Evolutionary conservation across 2,113 vertebrate genomes (phyloP).

Genomic region (Odocoileus virginianus): DNA sequence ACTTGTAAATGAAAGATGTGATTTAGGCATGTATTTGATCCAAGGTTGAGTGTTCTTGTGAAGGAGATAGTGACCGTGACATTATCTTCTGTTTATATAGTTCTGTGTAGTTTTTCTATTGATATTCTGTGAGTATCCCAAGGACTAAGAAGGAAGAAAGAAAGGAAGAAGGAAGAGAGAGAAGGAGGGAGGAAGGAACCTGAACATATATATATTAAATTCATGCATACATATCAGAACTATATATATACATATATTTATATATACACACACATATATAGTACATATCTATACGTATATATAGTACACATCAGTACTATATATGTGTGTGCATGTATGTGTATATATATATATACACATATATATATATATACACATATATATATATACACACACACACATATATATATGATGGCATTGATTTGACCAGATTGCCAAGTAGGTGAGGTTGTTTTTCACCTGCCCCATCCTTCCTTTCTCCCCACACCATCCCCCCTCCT

Average conservation of each 20-base stretch:
- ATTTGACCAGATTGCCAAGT: neutral
- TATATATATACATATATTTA: neutral
- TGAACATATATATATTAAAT: neutral
- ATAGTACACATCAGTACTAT: neutral
- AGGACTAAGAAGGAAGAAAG: neutral
- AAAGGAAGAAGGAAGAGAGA: neutral
- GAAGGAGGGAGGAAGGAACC: neutral
- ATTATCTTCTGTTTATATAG: conserved; percentile 33
- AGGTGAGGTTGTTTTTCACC: neutral
- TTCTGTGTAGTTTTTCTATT: conserved; percentile 2
- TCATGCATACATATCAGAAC: neutral
- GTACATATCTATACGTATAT: neutral
- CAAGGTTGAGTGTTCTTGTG: conserved; percentile 37
- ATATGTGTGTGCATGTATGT: neutral
- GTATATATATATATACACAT: fast-evolving
- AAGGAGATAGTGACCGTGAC: conserved; percentile 56
- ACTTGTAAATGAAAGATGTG: conserved; percentile 65
- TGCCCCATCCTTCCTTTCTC: neutral
- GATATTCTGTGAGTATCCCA: neutral
- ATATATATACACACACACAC: too few relatives aligned
- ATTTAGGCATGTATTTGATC: conserved; percentile 58
- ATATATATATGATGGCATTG: neutral
- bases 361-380: too few relatives aligned
- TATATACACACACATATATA: neutral
- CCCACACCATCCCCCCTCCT: neutral